phyloP scores from a whole-genome alignment of 2,888 invertebrate genomes.

The Sphinx pinastri region DNA sequence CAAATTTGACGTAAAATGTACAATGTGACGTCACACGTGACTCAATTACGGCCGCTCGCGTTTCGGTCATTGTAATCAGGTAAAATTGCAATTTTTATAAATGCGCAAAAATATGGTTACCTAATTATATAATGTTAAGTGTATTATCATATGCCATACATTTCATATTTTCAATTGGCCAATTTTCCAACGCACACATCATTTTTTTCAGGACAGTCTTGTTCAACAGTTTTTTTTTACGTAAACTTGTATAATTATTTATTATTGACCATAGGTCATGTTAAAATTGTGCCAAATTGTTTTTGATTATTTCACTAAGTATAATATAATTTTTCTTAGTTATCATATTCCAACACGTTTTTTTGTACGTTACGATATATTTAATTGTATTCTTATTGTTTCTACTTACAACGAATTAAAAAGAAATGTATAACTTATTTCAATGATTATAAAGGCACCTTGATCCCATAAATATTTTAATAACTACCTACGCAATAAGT shows the following conservation, averaged over 20 bases:
- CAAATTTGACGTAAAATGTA: too few relatives aligned
- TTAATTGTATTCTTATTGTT: neutral
- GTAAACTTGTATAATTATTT: neutral
- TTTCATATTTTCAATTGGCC: too few relatives aligned
- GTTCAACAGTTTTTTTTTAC: neutral
- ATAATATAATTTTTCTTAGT: conserved; percentile 29
- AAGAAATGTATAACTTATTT: neutral
- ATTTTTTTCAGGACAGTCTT: neutral
- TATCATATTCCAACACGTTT: neutral
- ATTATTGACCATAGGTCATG: neutral
- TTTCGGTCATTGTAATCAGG: too few relatives aligned
- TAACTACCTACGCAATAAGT: neutral
- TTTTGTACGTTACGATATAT: neutral
- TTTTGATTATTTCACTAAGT: conserved; percentile 32
- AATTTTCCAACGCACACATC: too few relatives aligned
- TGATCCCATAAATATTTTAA: neutral
- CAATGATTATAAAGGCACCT: neutral
- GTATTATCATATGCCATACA: too few relatives aligned
- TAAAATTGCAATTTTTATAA: too few relatives aligned
- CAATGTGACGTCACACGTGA: too few relatives aligned
- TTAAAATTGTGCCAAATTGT: conserved; percentile 48
- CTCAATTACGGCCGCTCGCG: too few relatives aligned
- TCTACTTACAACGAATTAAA: conserved; percentile 4
- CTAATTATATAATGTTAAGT: too few relatives aligned
- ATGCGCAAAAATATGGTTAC: too few relatives aligned